Percentiles rank a stretch among this genome's conserved stretches.
phyloP scores from a whole-genome alignment of 2,113 vertebrate genomes.

The Cottus gobio region DNA sequence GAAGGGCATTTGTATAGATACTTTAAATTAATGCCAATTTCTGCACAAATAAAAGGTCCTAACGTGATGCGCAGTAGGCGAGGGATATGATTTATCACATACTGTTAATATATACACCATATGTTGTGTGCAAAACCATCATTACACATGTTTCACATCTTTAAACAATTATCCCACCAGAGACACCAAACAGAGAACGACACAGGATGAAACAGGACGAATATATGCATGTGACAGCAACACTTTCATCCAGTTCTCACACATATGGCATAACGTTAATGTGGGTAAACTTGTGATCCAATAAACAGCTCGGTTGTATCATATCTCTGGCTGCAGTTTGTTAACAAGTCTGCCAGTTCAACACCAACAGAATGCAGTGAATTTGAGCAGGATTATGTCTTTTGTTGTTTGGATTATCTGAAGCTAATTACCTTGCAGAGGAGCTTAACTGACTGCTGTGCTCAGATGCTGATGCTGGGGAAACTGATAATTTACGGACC shows the following conservation, averaged over 20 bases:
- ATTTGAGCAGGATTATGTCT: constrained; percentile 68
- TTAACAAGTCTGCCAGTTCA: constrained; percentile 61
- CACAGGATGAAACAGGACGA: not conserved
- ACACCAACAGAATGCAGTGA: constrained; percentile 52
- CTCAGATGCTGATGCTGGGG: constrained; percentile 9
- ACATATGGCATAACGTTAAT: constrained; percentile 56
- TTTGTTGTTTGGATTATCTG: constrained; percentile 76
- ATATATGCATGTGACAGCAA: constrained; percentile 11
- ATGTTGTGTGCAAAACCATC: not conserved
- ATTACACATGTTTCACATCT: not conserved
- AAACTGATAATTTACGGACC: constrained; percentile 36
- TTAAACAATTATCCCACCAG: not conserved
- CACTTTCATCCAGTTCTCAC: constrained; percentile 12
- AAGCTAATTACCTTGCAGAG: constrained; percentile 71
- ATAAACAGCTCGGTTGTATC: constrained; percentile 63
- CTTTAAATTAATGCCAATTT: not conserved
- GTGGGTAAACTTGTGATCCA: constrained; percentile 60
- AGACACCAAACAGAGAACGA: not conserved
- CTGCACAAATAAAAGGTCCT: not conserved
- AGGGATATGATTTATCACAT: not conserved
- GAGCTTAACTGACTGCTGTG: constrained; percentile 51
- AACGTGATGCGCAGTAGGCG: not conserved
- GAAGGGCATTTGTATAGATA: not conserved
- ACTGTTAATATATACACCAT: not conserved
- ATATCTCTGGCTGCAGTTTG: constrained; percentile 57